phyloP scores from a whole-genome alignment of 2,888 invertebrate genomes.

The Schizaphis graminum region DNA sequence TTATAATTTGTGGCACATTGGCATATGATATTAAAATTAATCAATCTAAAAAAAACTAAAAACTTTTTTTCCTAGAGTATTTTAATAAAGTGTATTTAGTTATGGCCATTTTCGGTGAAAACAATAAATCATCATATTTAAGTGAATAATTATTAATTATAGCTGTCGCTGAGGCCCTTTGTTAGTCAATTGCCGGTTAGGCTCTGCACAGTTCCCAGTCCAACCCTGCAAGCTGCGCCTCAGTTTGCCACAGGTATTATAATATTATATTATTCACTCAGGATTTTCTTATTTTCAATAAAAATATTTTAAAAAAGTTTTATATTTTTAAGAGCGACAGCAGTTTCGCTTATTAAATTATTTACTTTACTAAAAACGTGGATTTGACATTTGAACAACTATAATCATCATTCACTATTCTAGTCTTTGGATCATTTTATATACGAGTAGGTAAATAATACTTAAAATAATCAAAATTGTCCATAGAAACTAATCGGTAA shows the following conservation, averaged over 20 bases:
- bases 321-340: not conserved
- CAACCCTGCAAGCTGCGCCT: not conserved
- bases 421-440: not conserved
- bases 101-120: not conserved
- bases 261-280: not conserved
- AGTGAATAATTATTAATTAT: not conserved
- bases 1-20: no score
- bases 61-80: not conserved
- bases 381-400: not conserved
- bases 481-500: not conserved
- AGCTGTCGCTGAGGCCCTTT: not conserved
- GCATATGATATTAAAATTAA: no score
- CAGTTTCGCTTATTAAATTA: not conserved
- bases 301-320: not conserved
- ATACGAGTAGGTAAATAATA: not conserved
- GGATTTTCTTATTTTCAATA: not conserved
- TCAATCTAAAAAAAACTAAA: no score
- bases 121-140: not conserved
- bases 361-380: not conserved
- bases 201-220: not conserved
- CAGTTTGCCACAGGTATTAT: not conserved
- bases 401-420: not conserved
- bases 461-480: not conserved
- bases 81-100: not conserved
- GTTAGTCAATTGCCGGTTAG: not conserved